Percentiles rank a stretch among this genome's conserved stretches.
Evolutionary conservation across 2,888 invertebrate species (phyloP).

Genomic region (Troides oblongomaculatus): DNA sequence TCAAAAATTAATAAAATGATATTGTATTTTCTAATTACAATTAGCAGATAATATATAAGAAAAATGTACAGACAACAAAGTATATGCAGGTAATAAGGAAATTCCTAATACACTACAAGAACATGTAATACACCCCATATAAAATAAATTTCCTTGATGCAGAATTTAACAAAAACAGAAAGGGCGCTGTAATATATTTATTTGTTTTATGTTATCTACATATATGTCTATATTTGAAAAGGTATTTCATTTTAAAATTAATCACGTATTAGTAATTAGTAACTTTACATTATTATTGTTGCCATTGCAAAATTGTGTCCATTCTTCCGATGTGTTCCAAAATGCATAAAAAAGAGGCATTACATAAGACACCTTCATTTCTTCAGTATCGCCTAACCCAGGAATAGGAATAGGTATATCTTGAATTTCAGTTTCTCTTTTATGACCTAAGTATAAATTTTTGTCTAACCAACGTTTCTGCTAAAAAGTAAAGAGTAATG

Average conservation of each 20-base stretch:
- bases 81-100: too few species aligned
- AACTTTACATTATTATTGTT: background rate
- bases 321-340: conserved; percentile 56
- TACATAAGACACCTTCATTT: conserved; percentile 50
- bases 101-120: too few species aligned
- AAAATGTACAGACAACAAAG: too few species aligned
- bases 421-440: conserved; percentile 54
- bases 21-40: too few species aligned
- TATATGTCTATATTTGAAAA: background rate
- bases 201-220: too few species aligned
- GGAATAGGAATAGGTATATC: conserved; percentile 51
- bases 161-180: too few species aligned
- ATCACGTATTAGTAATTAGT: background rate
- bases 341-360: conserved; percentile 52
- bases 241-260: background rate
- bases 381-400: conserved; percentile 50
- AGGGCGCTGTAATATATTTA: too few species aligned
- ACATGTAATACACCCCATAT: too few species aligned
- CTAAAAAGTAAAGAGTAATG: conserved; percentile 5
- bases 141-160: too few species aligned
- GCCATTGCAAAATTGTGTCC: conserved; percentile 51
- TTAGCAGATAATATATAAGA: too few species aligned
- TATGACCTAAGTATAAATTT: conserved; percentile 77
- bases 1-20: too few species aligned
- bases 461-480: conserved; percentile 72